phyloP scores from a whole-genome alignment of 2,113 vertebrate species.

The Equus przewalskii region DNA sequence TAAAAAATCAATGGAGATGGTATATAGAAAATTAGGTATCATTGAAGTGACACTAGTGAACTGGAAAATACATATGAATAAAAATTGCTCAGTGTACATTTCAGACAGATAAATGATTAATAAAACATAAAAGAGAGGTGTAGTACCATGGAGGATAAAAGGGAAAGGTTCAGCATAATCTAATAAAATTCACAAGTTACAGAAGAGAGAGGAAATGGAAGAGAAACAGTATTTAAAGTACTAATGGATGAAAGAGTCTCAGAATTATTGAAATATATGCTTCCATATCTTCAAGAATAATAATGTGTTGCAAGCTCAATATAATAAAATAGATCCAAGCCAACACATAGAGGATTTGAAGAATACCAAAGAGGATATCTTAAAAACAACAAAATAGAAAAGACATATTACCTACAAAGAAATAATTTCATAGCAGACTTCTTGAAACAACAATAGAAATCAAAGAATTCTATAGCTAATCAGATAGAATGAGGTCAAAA shows the following conservation, averaged over 20 bases:
- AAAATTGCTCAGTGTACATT: slow-evolving; percentile 24
- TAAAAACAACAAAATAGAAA: slow-evolving; percentile 33
- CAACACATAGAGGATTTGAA: background rate
- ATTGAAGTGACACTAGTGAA: slow-evolving; percentile 5
- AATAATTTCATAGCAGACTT: slow-evolving; percentile 6
- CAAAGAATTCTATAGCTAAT: slow-evolving; percentile 23
- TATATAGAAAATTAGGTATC: background rate
- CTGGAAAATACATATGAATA: background rate
- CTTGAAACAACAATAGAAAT: background rate
- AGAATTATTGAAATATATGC: slow-evolving; percentile 24
- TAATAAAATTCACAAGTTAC: slow-evolving; percentile 6
- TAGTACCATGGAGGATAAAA: background rate
- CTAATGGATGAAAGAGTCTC: background rate
- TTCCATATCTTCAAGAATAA: slow-evolving; percentile 14
- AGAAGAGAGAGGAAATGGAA: background rate
- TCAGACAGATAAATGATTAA: background rate
- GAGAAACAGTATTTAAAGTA: background rate
- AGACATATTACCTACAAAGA: background rate
- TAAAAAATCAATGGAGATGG: background rate
- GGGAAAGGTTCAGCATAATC: background rate
- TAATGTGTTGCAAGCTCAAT: slow-evolving; percentile 4
- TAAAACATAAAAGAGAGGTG: background rate
- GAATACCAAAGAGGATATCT: background rate
- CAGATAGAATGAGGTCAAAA: background rate
- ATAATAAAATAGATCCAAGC: slow-evolving; percentile 25